phyloP scores from a whole-genome alignment of 2,888 invertebrate genomes.

The Agriopis marginaria region DNA sequence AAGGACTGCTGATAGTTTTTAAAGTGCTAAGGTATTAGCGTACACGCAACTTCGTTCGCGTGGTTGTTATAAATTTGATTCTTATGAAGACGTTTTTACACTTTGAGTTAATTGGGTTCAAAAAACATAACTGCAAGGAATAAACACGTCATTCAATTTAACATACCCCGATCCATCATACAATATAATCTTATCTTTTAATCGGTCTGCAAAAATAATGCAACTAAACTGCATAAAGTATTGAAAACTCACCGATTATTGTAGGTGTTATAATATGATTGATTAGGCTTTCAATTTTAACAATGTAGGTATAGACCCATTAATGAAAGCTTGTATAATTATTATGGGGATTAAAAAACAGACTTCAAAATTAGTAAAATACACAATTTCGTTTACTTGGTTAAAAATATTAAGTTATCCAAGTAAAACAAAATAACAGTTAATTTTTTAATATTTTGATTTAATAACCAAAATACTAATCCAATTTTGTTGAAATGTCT shows the following conservation, averaged over 20 bases:
- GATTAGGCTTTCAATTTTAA: not conserved
- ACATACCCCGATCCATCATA: conserved; percentile 19
- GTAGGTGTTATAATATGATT: not conserved
- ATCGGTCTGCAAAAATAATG: conserved; percentile 14
- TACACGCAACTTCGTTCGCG: conserved; percentile 20
- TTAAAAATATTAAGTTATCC: no score
- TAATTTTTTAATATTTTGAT: no score
- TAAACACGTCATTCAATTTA: conserved; percentile 9
- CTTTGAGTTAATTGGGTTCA: conserved; percentile 12
- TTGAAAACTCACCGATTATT: not conserved
- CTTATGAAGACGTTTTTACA: conserved; percentile 13
- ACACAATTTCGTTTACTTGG: no score
- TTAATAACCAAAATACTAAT: no score
- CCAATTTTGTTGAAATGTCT: no score
- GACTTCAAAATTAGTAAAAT: no score
- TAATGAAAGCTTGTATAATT: no score
- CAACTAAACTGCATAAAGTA: conserved; percentile 4
- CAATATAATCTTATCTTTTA: conserved; percentile 1
- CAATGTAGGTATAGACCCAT: not conserved
- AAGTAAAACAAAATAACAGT: no score
- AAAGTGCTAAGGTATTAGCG: conserved; percentile 1
- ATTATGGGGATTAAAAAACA: no score
- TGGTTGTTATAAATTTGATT: conserved; percentile 15
- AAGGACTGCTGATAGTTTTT: conserved; percentile 9
- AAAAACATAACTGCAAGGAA: conserved; percentile 18